phyloP scores from a whole-genome alignment of 2,888 invertebrate genomes.

The Macrosiphum euphorbiae region DNA sequence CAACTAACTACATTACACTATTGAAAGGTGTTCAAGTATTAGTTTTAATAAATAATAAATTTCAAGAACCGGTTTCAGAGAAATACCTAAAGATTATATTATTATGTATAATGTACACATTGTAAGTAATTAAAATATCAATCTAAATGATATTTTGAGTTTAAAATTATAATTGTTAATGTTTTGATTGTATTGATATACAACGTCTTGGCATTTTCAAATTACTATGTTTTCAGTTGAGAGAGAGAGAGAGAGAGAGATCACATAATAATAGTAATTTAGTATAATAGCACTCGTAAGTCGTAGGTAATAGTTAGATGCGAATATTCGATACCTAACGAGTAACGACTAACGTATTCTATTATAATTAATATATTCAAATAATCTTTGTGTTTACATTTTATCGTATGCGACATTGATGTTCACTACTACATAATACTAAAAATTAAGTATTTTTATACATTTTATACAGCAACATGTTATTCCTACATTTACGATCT shows the following conservation, averaged over 20 bases:
- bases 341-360: background rate
- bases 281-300: background rate
- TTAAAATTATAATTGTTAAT: background rate
- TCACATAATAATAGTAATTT: background rate
- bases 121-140: background rate
- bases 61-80: background rate
- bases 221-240: background rate
- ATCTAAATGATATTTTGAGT: background rate
- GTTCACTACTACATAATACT: background rate
- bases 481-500: background rate
- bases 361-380: background rate
- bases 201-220: background rate
- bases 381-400: background rate
- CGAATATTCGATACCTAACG: background rate
- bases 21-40: background rate
- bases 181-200: background rate
- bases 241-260: background rate
- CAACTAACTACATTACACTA: background rate
- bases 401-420: background rate
- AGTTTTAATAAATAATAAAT: background rate
- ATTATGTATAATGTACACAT: background rate
- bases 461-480: background rate
- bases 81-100: background rate
- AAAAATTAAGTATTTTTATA: background rate
- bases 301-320: background rate